Percentiles rank a stretch among this genome's conserved stretches.
Evolutionary conservation across 1,140 invertebrate genomes (phyloP).

Genomic region (Drosophila elegans): DNA sequence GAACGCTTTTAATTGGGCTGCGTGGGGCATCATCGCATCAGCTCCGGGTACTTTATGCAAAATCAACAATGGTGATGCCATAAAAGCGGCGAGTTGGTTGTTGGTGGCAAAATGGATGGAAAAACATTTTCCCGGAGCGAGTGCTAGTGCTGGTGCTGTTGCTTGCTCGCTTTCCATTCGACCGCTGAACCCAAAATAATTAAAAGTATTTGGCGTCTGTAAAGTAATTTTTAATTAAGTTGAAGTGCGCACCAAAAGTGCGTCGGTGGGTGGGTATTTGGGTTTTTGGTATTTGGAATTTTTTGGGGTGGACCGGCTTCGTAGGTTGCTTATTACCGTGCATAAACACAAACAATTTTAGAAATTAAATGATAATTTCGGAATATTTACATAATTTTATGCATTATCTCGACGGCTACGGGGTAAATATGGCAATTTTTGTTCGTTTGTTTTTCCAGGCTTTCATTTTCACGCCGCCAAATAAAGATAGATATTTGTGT

Average conservation of each 20-base stretch:
- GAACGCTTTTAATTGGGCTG: conserved; percentile 51
- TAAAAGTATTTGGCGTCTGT: conserved; percentile 83
- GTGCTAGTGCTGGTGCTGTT: neutral
- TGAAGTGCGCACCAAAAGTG: conserved; percentile 75
- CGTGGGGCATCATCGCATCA: conserved; percentile 48
- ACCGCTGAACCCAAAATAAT: conserved; percentile 81
- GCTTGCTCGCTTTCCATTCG: conserved; percentile 62
- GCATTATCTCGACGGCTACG: conserved; percentile 61
- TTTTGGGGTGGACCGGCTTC: conserved; percentile 1
- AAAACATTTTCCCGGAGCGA: conserved; percentile 33
- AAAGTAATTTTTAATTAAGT: conserved; percentile 84
- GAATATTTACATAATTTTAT: conserved; percentile 83
- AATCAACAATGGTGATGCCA: conserved; percentile 45
- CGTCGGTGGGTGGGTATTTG: conserved; percentile 8
- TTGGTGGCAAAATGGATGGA: conserved; percentile 2
- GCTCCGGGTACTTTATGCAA: conserved; percentile 48
- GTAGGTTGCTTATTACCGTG: conserved; percentile 77
- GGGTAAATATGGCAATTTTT: conserved; percentile 21
- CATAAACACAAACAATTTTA: conserved; percentile 83
- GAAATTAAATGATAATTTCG: conserved; percentile 82
- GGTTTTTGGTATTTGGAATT: no score
- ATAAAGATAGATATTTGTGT: conserved; percentile 48
- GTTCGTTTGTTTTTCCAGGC: conserved; percentile 38
- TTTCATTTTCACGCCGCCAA: conserved; percentile 49
- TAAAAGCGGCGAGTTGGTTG: conserved; percentile 2